Evolutionary conservation across 2,113 vertebrate genomes (phyloP).

Genomic region (Siniperca knerii): DNA sequence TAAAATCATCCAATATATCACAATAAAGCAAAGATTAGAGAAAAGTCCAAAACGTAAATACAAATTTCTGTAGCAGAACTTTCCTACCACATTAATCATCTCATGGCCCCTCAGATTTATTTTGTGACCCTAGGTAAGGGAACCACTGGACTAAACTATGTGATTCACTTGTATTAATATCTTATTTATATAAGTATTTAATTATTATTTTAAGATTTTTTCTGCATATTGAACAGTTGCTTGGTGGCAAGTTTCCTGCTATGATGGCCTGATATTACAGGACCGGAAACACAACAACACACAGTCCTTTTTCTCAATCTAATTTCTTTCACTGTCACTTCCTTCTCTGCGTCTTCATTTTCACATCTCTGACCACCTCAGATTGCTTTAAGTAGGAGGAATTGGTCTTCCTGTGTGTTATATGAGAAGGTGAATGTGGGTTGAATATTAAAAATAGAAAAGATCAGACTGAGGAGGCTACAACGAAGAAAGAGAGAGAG

Average conservation of each 20-base stretch:
- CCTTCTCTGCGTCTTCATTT: conserved; percentile 14
- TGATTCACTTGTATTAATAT: background rate
- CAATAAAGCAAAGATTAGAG: too few species aligned
- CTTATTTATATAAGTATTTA: background rate
- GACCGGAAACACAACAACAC: background rate
- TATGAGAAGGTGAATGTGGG: conserved; percentile 74
- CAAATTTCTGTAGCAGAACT: too few species aligned
- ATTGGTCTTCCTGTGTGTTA: conserved; percentile 49
- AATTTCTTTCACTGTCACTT: conserved; percentile 16
- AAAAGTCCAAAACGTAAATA: too few species aligned
- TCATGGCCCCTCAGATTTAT: too few species aligned
- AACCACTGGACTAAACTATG: too few species aligned
- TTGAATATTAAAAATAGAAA: conserved; percentile 78
- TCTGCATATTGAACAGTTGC: conserved; percentile 11
- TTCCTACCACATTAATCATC: too few species aligned
- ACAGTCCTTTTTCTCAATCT: conserved; percentile 17
- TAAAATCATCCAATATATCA: too few species aligned
- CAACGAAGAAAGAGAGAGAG: conserved; percentile 22
- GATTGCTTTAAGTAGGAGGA: conserved; percentile 47
- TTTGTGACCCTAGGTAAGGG: too few species aligned
- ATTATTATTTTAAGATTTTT: background rate
- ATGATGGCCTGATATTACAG: background rate
- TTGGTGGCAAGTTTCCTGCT: background rate
- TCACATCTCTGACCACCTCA: conserved; percentile 51
- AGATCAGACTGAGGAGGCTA: conserved; percentile 49